Base-by-base conservation (phyloP, 30 jellyfish, hydroid and myxozoan species). In the Nemopilema nomurai region DNA sequence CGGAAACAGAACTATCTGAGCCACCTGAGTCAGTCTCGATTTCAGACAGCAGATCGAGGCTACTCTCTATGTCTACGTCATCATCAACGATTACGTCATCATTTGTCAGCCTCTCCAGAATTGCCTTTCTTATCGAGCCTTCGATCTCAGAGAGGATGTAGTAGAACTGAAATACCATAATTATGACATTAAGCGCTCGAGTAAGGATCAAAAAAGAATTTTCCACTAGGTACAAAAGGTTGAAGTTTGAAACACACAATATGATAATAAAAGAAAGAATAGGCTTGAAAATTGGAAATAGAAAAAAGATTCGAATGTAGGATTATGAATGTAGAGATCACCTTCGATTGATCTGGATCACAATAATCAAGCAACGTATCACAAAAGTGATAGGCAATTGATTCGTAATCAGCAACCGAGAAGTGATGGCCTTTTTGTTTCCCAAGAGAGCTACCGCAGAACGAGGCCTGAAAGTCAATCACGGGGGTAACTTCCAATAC, bases 261-360 rank as follows among this genome's bases (percentile, higher is more conserved):
- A n/a, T n/a, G n/a, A n/a, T n/a, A n/a, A n/a, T n/a, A n/a, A n/a
- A n/a, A 41, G 9, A 6, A 41, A 41, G 13, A 41, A 41, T 41
- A 6, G 13, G 13, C 57, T 41, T 41, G 57, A 41, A 6, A 3
- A 41, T 41, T 41, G 13, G 13, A 3, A 6, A 41, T 13, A 3
- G 6, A 3, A 41, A 41, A 6, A 6, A 6, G 13, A 41, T 13
- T 41, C 57, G 13, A 41, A 41, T 41, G 13, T 41, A 41, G 57
- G 57, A 41, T 7, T 8, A 29, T 24, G 64, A 69, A 1, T 24
- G 4, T 72, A 23, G 49, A 20, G 18, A 31, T 69, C 52, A 92
- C 98, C 90, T 92, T 92, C 28, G 96, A 53, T 67, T 82, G 84
- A 74, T 92, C 98, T n/a, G 98, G 98, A 71, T 92, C 98, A 65